Conservation (phyloP, 2,113 vertebrate genomes). For the Puma concolor region DNA sequence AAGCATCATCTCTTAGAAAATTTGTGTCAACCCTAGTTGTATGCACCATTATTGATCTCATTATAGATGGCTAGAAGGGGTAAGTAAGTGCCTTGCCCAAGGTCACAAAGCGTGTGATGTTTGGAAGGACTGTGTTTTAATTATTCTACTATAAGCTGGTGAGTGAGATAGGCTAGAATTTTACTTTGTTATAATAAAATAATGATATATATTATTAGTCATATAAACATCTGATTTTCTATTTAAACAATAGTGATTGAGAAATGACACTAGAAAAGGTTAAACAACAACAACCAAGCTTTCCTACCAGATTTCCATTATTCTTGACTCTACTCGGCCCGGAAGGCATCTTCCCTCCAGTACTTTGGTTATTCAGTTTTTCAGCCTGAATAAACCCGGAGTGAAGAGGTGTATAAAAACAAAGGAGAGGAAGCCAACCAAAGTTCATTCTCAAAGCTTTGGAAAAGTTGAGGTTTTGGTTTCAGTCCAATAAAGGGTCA, state of each 20-base stretch:
- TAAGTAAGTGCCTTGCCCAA: background rate
- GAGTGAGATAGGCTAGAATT: background rate
- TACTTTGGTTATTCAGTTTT: slow-evolving; percentile 57
- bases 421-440: slow-evolving; percentile 32
- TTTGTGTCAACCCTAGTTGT: background rate
- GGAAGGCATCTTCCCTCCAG: background rate
- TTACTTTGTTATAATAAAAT: slow-evolving; percentile 35
- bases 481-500: slow-evolving; percentile 53
- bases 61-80: background rate
- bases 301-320: slow-evolving; percentile 63
- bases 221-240: background rate
- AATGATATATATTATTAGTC: background rate
- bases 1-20: background rate
- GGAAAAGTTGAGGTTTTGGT: slow-evolving; percentile 67
- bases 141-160: background rate
- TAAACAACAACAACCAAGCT: background rate
- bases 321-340: background rate
- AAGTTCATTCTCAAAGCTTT: slow-evolving; percentile 52
- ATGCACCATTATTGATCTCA: background rate
- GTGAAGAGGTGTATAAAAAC: slow-evolving; percentile 58
- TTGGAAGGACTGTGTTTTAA: background rate
- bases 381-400: slow-evolving; percentile 4
- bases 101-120: background rate
- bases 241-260: background rate
- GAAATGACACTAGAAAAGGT: slow-evolving; percentile 29